phyloP scores from a whole-genome alignment of 2,797 vertebrate species.

The Lepilemur septentrionalis region DNA sequence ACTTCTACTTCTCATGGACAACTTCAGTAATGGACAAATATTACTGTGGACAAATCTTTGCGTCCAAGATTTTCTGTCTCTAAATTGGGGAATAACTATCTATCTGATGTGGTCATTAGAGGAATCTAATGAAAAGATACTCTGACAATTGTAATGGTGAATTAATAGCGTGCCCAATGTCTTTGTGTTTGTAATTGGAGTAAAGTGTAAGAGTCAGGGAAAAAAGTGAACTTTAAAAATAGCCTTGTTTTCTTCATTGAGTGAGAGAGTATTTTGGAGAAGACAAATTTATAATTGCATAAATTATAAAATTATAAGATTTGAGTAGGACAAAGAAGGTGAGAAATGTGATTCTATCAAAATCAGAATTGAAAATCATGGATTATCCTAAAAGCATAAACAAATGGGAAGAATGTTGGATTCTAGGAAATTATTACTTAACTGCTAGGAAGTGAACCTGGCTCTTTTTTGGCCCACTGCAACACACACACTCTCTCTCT shows the following conservation, averaged over 20 bases:
- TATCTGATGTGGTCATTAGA: background rate
- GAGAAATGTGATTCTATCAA: slow-evolving; percentile 30
- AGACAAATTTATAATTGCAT: background rate
- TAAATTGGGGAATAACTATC: background rate
- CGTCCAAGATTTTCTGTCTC: background rate
- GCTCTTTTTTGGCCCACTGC: slow-evolving; percentile 61
- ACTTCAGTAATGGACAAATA: background rate
- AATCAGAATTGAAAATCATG: slow-evolving; percentile 19
- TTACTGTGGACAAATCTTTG: background rate
- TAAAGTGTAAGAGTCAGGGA: background rate
- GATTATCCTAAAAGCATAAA: slow-evolving; percentile 48
- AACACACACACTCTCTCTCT: background rate
- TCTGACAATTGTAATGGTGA: too few species aligned
- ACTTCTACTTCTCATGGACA: background rate
- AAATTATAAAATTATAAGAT: slow-evolving; percentile 36
- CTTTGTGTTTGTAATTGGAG: background rate
- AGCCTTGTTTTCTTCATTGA: background rate
- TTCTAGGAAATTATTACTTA: slow-evolving; percentile 63
- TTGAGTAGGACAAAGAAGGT: background rate
- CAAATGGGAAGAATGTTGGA: slow-evolving; percentile 76
- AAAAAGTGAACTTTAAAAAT: background rate
- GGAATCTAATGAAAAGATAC: background rate
- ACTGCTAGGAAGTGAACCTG: slow-evolving; percentile 69
- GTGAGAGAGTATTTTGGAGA: slow-evolving; percentile 13
- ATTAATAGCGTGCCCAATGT: background rate